Conservation (phyloP, 64 coral and sea anemone species). For the Montipora capricornis region DNA sequence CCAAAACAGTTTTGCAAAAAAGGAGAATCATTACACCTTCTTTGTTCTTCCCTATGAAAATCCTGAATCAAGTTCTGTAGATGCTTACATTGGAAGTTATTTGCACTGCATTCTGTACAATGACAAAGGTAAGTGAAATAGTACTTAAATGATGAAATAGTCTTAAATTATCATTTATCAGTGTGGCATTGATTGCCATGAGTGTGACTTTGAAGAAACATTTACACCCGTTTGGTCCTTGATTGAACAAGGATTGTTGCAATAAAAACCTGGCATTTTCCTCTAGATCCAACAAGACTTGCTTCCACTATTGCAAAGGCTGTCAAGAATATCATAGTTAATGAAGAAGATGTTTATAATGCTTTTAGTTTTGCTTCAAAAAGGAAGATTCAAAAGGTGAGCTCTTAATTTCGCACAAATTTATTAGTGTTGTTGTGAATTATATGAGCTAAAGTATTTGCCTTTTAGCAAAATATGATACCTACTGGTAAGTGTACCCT, state of each 20-base stretch:
- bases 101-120: constrained; percentile 40
- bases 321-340: constrained; percentile 65
- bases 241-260: no score
- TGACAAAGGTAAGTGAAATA: not conserved
- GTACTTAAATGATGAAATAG: no score
- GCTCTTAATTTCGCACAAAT: not conserved
- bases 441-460: no score
- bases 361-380: constrained; percentile 69
- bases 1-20: not conserved
- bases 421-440: no score
- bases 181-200: no score
- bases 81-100: constrained; percentile 75
- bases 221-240: no score
- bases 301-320: constrained; percentile 32
- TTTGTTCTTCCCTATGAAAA: constrained; percentile 47
- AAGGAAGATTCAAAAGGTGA: constrained; percentile 67
- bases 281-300: constrained; percentile 35
- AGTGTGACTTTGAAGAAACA: no score
- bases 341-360: constrained; percentile 55
- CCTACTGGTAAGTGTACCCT: no score
- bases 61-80: not conserved
- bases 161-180: no score
- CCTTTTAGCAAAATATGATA: no score
- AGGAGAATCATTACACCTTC: constrained; percentile 33
- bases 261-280: not conserved